Base-by-base conservation (phyloP, 2,113 vertebrate genomes). In the Corythaeola cristata region DNA sequence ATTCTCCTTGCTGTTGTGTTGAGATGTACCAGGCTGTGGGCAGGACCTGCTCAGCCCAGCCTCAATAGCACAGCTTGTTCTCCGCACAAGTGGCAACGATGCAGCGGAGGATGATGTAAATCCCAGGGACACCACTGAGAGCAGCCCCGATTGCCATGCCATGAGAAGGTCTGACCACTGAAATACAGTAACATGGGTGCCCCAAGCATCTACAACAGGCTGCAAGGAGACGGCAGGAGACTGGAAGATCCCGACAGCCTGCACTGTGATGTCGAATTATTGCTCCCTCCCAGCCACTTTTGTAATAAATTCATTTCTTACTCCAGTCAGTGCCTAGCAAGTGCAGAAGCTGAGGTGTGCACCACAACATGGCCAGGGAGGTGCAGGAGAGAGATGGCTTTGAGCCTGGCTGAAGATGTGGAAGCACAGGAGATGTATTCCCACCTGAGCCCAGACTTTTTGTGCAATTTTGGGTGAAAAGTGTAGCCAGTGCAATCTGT, bases 1-100 rank as follows among this genome's bases (percentile, higher is more conserved):
- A 50, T 77, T 96, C 80, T 95, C 50, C 69, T 79, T 44, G 89
- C 79, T 1, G 1, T 35, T 73, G 94, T 77, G 87, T 72, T 2
- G 8, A 89, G 85, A 93, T 17, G 97, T 96, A 63, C 97, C 93
- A 97, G 96, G 93, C 95, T 92, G 89, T 0, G 2, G 58, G 71
- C 78, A 89, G 94, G 91, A 85, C 67, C 81, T 73, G 69, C 74
- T 81, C 55, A 49, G 79, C 76, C 80, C 4, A 1, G 19, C 53
- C 59, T 90, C 93, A 97, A 93, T 95, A 72, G 89, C 76, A 23
- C 0, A 2, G 79, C 64, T 96, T 97, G 95, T 97, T 96, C 80
- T 75, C 79, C 1, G 8, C 2, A 6, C 37, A 14, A 6, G 49
- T 88, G 60, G 27, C 2, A 17, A 80, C 2, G 7, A 47, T 37